A percentile compares a stretch with the other conserved stretches of the same genome.
Conservation (phyloP, 2,888 invertebrate species). For the Antheraea assamensis region DNA sequence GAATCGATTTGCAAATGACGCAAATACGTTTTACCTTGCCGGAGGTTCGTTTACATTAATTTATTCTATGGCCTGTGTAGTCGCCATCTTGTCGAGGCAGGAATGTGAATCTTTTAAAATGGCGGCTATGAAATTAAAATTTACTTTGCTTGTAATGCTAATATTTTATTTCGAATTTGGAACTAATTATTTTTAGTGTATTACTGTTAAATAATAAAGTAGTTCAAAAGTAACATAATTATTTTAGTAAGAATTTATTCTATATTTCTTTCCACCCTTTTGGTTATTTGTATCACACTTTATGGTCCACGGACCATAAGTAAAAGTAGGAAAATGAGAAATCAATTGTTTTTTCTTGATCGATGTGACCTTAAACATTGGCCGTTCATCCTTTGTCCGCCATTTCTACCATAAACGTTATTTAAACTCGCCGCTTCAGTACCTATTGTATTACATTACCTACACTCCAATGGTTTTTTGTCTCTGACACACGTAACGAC, state of each 20-base stretch:
- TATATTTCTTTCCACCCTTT: too few species aligned
- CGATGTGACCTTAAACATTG: too few species aligned
- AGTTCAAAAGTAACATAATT: too few species aligned
- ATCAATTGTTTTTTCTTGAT: too few species aligned
- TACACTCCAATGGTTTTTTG: neutral
- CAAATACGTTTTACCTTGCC: conserved; percentile 51
- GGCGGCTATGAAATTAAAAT: conserved; percentile 18
- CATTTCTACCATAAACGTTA: too few species aligned
- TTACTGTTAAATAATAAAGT: too few species aligned
- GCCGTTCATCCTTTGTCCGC: too few species aligned
- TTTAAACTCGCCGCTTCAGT: neutral
- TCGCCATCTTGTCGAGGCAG: conserved; percentile 55
- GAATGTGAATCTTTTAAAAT: conserved; percentile 26
- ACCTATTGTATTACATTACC: neutral
- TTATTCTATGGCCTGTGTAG: conserved; percentile 58
- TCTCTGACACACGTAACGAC: too few species aligned
- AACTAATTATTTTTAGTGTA: neutral
- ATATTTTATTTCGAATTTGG: neutral
- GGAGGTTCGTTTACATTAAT: conserved; percentile 61
- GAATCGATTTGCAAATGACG: conserved; percentile 61
- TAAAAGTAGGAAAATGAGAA: too few species aligned
- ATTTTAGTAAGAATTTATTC: too few species aligned
- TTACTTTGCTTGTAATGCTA: neutral
- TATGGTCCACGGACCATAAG: too few species aligned
- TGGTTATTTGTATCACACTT: too few species aligned